Evolutionary conservation across 2,113 vertebrate genomes (phyloP), one percentile per base, ranked within the genome.

Genomic region (Myrmophylax atrothorax): DNA sequence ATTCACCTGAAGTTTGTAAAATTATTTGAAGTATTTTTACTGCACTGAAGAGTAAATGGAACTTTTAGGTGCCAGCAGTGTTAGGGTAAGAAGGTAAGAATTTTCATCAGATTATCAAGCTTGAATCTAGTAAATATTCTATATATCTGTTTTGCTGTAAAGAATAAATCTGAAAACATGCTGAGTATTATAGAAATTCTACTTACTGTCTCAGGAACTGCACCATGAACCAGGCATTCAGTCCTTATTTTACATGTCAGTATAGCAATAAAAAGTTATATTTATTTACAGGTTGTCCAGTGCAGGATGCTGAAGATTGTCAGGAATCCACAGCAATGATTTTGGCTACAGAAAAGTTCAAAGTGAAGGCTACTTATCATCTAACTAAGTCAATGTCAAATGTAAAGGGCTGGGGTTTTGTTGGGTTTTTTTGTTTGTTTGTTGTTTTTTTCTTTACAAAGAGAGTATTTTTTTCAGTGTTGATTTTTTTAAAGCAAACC

Each of bases 281-380:
- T 87, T 97, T 98, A 80, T 98, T 98, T 94, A 93, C 97, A 90
- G 97, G 97, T 46, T 84, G 75, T 12, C 98, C 97, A 50, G 49
- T 94, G 52, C 73, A 95, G 14, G 81, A 97, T 14, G 94, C 96
- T 86, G 52, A 92, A 20, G 94, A 97, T 75, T 98, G 97, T 95
- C 93, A 18, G 97, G 97, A 88, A 95, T 98, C 55, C 97, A 97
- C 80, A 97, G 94, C 87, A 98, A 97, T 89, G 97, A 98, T 72
- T 94, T 98, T 35, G 96, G 97, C 98, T 98, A 97, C 46, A 78
- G 19, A 78, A 82, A 91, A 70, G 17, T 84, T 88, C 49, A 66
- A 56, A 53, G 35, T 47, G 15, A 79, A 60, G 16, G 2, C 16
- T 50, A 42, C 78, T 82, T 89, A 59, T 60, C 77, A 22, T 62